These are phyloP conservation scores for Anagyrus pseudococci DNA, from an alignment of 2,888 invertebrate genomes.

Conservation along the genomic window DNA sequence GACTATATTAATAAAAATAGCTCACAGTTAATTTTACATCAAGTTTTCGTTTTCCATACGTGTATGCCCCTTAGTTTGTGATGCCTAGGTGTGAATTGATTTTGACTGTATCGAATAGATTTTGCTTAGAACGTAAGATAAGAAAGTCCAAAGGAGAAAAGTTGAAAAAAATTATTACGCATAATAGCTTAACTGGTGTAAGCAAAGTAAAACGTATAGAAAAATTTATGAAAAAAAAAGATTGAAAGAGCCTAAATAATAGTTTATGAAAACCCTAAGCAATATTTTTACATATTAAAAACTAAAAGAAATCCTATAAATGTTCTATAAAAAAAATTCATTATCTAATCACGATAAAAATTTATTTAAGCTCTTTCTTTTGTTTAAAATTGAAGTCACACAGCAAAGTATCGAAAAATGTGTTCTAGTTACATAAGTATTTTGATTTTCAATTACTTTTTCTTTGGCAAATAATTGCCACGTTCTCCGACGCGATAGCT, in stretches of 20 bases:
- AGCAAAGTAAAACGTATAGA: neutral
- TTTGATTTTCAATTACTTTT: neutral
- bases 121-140: too few species aligned
- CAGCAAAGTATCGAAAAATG: too few species aligned
- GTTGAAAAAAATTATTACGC: constrained; percentile 12
- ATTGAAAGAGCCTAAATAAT: constrained; percentile 28
- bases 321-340: neutral
- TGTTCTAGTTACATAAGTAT: neutral
- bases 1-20: too few species aligned
- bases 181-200: constrained; percentile 7
- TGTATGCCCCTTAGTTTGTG: constrained; percentile 11
- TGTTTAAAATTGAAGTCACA: neutral
- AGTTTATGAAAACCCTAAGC: constrained; percentile 17
- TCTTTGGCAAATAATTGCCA: constrained; percentile 8
- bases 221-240: neutral
- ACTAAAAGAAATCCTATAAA: neutral
- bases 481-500: constrained; percentile 6
- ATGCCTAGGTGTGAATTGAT: constrained; percentile 18
- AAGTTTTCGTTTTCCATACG: neutral
- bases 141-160: constrained; percentile 12
- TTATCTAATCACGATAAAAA: neutral
- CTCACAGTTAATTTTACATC: neutral
- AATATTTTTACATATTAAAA: constrained; percentile 27
- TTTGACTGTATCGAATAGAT: constrained; percentile 1
- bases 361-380: constrained; percentile 23